Evolutionary conservation across 2,797 vertebrate genomes (phyloP).

Genomic region (Parotocinclus haroldoi): DNA sequence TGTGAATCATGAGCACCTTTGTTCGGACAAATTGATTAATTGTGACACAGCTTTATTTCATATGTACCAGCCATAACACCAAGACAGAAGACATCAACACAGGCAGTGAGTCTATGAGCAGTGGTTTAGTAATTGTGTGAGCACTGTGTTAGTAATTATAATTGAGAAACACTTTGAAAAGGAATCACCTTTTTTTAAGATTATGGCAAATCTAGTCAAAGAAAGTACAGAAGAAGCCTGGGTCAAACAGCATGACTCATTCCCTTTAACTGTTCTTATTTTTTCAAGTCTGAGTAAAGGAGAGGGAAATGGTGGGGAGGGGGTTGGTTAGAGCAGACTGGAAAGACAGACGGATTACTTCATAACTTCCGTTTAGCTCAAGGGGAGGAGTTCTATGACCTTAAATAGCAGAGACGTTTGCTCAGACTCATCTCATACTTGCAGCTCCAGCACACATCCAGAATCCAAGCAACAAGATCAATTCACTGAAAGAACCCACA

Average conservation of each 20-base stretch:
- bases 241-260: slow-evolving; percentile 21
- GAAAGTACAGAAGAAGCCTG: not conserved
- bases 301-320: not conserved
- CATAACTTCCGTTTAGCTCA: slow-evolving; percentile 50
- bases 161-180: not conserved
- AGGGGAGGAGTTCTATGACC: slow-evolving; percentile 41
- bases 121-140: not conserved
- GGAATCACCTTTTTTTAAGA: slow-evolving; percentile 3
- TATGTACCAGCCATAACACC: too few relatives aligned
- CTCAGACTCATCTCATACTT: slow-evolving; percentile 24
- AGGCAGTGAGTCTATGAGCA: too few relatives aligned
- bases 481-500: slow-evolving; percentile 4
- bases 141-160: not conserved
- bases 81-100: too few relatives aligned
- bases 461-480: slow-evolving; percentile 2
- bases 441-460: slow-evolving; percentile 22
- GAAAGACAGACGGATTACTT: slow-evolving; percentile 53
- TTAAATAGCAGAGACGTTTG: slow-evolving; percentile 54
- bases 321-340: slow-evolving; percentile 12
- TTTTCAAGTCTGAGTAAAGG: slow-evolving; percentile 29
- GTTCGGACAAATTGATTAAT: too few relatives aligned
- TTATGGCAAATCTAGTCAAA: slow-evolving; percentile 9
- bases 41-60: too few relatives aligned
- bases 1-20: too few relatives aligned
- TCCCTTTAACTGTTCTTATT: slow-evolving; percentile 10